Base-by-base conservation (phyloP, 1,140 invertebrate species). In the Sarcophaga bullata region DNA sequence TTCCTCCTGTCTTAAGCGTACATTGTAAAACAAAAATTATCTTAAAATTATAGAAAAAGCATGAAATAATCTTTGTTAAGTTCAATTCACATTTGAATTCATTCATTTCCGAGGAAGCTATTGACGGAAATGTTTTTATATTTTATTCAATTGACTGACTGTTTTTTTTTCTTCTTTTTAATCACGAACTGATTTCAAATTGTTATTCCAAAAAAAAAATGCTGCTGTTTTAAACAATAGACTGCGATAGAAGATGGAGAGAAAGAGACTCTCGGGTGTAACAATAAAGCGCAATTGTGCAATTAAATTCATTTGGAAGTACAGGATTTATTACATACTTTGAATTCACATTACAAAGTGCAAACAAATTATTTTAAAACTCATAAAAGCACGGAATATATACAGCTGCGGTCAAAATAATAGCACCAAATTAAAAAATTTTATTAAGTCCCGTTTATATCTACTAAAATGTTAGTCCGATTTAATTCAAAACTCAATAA, bases 261-360 rank as follows among this genome's bases (percentile, higher is more conserved):
- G 54, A 58, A 4, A 58, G 13, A n/a, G 54, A 58, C 13, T 58
- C 15, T 1, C n/a, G 54, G n/a, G 8, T 4, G 54, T 58, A 25
- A 5, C 19, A 19, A 68, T 68, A 68, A 68, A 68, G n/a, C 62
- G 62, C 62, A 68, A 68, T 68, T 68, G 17, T 19, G 62, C n/a
- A 68, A 68, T 68, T 68, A 19, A 68, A 68, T 68, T 68, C 13
- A 58, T 58, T 58, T 58, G n/a, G 6, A 58, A 58, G n/a, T 58
- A 58, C 54, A 58, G 25, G 25, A 58, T 15, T n/a, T 15, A 11
- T 15, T n/a, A 58, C 54, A n/a, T n/a, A 4, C 13, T 58, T 58
- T 58, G 15, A 58, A 13, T 58, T 58, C n/a, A n/a, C 54, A 58
- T 58, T 58, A 58, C 54, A 58, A 58, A 58, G 54, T 58, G 15